Base-by-base conservation (phyloP, 2,113 vertebrate species). In the Perca flavescens region DNA sequence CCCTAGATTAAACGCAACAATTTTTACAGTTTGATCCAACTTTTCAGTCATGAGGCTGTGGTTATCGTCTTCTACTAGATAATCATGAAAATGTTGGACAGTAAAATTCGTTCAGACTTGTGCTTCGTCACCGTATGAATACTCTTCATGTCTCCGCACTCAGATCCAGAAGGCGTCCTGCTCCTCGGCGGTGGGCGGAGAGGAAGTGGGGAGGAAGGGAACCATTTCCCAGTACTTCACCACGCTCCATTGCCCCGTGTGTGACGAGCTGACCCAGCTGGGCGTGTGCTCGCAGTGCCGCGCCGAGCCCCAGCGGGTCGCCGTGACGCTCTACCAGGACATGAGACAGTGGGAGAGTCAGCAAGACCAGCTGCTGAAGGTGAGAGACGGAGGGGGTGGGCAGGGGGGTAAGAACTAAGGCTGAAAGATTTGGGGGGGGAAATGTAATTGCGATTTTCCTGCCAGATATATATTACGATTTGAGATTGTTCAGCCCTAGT, bases 191-290 rank as follows among this genome's bases (percentile, higher is more conserved):
- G 86, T 85, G 47, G 86, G 49, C 3, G 95, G 87, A 7, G 96
- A 97, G 40, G 93, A 95, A 0, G 93, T 89, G n/a, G 93, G 95
- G 46, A 95, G 96, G 88, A 99, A 98, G 91, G 96, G 97, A 83
- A 99, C 98, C 47, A 99, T 99, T 87, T 98, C 97, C 3, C 98
- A 99, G 68, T 99, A 99, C 81, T 99, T 99, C 94, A 99, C 97
- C 10, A 98, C 98, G 8, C 94, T 99, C 52, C 98, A 97, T 92
- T 99, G 98, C 90, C 98, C 98, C 0, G 97, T 98, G 79, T 99
- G 98, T 34, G 97, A 99, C 49, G 95, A 97, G 88, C 96, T 99
- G 56, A 99, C 98, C 71, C 98, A 99, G 91, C 96, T 97, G 15
- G 98, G 98, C 1, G 96, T 99, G 92, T 99, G 98, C 49, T 94